Conservation (phyloP, 2,113 vertebrate genomes). For the Psettodes erumei region DNA sequence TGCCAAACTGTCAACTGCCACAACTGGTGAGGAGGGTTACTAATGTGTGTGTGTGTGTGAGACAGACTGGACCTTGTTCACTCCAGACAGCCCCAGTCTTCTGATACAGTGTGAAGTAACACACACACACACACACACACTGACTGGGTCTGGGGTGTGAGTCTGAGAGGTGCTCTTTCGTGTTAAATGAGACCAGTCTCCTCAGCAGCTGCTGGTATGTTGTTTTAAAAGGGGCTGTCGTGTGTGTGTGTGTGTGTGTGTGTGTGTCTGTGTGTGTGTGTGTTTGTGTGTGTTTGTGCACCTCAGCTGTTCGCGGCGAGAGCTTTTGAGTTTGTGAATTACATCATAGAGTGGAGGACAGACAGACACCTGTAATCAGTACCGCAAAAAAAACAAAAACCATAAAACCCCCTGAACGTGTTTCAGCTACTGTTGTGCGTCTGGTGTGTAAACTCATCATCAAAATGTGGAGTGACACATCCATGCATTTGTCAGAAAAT, state of each 20-base stretch:
- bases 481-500: background rate
- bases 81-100: slow-evolving; percentile 50
- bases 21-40: slow-evolving; percentile 49
- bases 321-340: slow-evolving; percentile 14
- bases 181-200: slow-evolving; percentile 61
- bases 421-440: background rate
- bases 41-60: slow-evolving; percentile 26
- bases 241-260: slow-evolving; percentile 16
- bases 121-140: slow-evolving; percentile 31
- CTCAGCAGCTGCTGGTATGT: slow-evolving; percentile 61
- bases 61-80: slow-evolving; percentile 65
- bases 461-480: background rate
- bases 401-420: background rate
- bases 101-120: slow-evolving; percentile 44
- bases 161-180: slow-evolving; percentile 47
- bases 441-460: background rate
- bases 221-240: slow-evolving; percentile 46
- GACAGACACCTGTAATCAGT: background rate
- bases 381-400: background rate
- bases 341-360: background rate
- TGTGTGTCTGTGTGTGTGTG: slow-evolving; percentile 20
- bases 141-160: slow-evolving; percentile 11
- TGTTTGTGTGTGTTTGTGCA: background rate
- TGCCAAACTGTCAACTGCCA: slow-evolving; percentile 60
- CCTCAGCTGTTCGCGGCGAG: slow-evolving; percentile 29